Conservation (phyloP, 1,140 invertebrate genomes). For the Oryctes rhinoceros region DNA sequence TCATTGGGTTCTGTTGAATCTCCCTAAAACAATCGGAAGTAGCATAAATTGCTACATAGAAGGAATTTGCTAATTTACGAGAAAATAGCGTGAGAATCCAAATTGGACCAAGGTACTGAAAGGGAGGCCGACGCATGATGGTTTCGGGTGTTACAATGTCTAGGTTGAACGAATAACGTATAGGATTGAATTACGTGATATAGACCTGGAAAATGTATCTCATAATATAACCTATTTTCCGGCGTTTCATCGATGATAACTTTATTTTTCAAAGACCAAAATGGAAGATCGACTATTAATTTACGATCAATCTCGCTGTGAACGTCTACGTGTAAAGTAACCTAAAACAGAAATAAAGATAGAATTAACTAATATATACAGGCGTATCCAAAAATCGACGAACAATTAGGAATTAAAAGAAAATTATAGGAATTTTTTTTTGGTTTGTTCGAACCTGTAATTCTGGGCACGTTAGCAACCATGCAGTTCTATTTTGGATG, state of each 20-base stretch:
- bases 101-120: slow-evolving; percentile 71
- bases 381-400: too few relatives aligned
- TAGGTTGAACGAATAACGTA: slow-evolving; percentile 66
- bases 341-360: slow-evolving; percentile 60
- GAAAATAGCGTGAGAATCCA: slow-evolving; percentile 68
- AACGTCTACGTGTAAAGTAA: slow-evolving; percentile 71
- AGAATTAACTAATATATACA: background rate
- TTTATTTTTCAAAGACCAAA: slow-evolving; percentile 57
- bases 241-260: slow-evolving; percentile 64
- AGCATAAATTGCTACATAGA: background rate
- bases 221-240: slow-evolving; percentile 67
- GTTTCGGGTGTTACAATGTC: slow-evolving; percentile 59
- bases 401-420: too few relatives aligned
- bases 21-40: slow-evolving; percentile 59
- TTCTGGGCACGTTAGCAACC: too few relatives aligned
- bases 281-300: slow-evolving; percentile 63
- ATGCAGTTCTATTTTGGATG: too few relatives aligned
- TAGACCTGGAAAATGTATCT: slow-evolving; percentile 66
- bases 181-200: slow-evolving; percentile 69
- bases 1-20: slow-evolving; percentile 60
- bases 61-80: slow-evolving; percentile 62
- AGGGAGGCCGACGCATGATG: slow-evolving; percentile 70
- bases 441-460: too few relatives aligned
- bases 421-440: too few relatives aligned
- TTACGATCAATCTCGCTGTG: slow-evolving; percentile 67